These are phyloP conservation scores for Coregonus ussuriensis DNA, from an alignment of 2,797 vertebrate genomes.

Conservation along the genomic window DNA sequence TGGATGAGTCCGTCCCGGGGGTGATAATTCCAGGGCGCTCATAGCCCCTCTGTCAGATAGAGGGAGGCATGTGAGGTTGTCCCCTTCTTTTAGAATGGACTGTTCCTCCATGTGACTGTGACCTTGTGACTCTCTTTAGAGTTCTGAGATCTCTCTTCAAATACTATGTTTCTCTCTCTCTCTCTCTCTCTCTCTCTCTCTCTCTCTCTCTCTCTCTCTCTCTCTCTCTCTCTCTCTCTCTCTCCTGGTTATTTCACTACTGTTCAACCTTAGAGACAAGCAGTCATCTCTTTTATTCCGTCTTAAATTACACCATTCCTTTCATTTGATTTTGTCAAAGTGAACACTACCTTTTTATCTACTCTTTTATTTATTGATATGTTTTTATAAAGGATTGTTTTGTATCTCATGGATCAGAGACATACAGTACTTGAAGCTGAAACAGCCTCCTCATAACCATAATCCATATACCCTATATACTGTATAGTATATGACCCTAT, in stretches of 20 bases:
- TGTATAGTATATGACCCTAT: slow-evolving; percentile 38
- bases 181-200: too few relatives aligned
- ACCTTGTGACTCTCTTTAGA: slow-evolving; percentile 68
- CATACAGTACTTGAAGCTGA: slow-evolving; percentile 48
- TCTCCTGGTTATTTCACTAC: not conserved
- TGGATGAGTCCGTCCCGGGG: slow-evolving; percentile 56
- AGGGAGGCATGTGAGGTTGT: slow-evolving; percentile 52
- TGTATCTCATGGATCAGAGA: slow-evolving; percentile 53
- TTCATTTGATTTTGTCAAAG: not conserved
- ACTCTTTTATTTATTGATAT: slow-evolving; percentile 38
- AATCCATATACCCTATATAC: slow-evolving; percentile 33
- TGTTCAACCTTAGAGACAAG: slow-evolving; percentile 6
- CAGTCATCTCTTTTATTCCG: not conserved
- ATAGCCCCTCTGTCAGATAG: slow-evolving; percentile 56
- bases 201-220: too few relatives aligned
- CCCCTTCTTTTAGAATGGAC: slow-evolving; percentile 66
- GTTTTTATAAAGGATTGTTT: slow-evolving; percentile 60
- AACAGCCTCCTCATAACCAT: slow-evolving; percentile 55
- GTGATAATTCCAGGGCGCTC: slow-evolving; percentile 45
- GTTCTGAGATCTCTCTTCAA: slow-evolving; percentile 26
- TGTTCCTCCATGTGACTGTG: slow-evolving; percentile 68
- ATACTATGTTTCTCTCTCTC: not conserved
- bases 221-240: too few relatives aligned
- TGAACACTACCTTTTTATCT: not conserved
- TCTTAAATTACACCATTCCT: slow-evolving; percentile 1